Percentiles rank a stretch among this genome's conserved stretches.
phyloP scores from a whole-genome alignment of 2,797 vertebrate species.

The Rhodeus uyekii region DNA sequence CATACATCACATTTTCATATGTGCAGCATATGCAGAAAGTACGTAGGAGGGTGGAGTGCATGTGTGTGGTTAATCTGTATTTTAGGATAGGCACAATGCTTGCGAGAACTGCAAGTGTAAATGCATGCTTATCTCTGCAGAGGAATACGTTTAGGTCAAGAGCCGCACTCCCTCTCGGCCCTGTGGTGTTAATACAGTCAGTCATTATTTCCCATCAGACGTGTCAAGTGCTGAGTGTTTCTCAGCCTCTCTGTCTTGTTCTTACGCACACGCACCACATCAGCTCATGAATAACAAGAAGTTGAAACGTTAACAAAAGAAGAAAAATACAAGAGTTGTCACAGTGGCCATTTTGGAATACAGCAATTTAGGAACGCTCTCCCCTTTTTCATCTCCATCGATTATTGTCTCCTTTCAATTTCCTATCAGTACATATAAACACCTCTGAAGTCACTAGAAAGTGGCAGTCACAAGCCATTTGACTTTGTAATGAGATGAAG shows the following conservation, averaged over 20 bases:
- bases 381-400: neutral
- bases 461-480: neutral
- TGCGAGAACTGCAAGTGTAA: neutral
- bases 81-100: neutral
- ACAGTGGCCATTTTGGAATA: neutral
- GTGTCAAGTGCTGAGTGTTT: constrained; percentile 38
- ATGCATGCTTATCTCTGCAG: constrained; percentile 30
- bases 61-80: constrained; percentile 11
- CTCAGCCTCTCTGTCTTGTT: constrained; percentile 18
- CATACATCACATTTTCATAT: constrained; percentile 28
- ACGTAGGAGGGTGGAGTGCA: constrained; percentile 15
- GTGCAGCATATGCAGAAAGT: constrained; percentile 18
- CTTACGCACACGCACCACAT: constrained; percentile 14
- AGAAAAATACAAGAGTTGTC: neutral
- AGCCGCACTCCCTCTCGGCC: constrained; percentile 27
- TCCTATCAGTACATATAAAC: neutral
- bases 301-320: neutral
- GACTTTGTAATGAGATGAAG: neutral
- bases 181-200: constrained; percentile 48
- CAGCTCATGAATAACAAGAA: constrained; percentile 24
- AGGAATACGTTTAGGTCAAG: constrained; percentile 48
- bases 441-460: neutral
- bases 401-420: neutral
- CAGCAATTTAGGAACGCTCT: neutral
- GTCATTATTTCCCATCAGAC: constrained; percentile 48